Evolutionary conservation across 2,797 vertebrate genomes (phyloP), one percentile per base, ranked within the genome.

Genomic region (Anniella stebbinsi): DNA sequence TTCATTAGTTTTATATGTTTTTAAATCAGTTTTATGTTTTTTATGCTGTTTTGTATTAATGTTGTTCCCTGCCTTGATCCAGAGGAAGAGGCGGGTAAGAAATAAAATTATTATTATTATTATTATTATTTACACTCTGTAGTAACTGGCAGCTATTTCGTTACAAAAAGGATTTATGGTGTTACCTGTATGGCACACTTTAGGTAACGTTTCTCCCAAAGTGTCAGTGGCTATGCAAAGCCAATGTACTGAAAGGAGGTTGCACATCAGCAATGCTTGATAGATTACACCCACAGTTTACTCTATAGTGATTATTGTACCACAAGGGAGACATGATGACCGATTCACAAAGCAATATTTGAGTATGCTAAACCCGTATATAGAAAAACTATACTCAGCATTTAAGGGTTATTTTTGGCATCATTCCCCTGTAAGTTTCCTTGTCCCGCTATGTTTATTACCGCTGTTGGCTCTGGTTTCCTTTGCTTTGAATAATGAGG

Each of bases 321-420:
- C 33, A 41, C 51, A 80, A 51, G 48, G 76, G 33, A 75, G 30
- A 60, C 15, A 25, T 67, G 69, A 51, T 66, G 38, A 38, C 45
- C n/a, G 25, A 80, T 73, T 73, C 72, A 38, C 9, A 80, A 70
- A 90, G 30, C 51, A 60, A 48, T 70, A 36, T n/a, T 63, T 5
- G n/a, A 41, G 12, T 36, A 36, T 67, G 60, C 25, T 82, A 82
- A 82, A 25, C 36, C n/a, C 76, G 18, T 63, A 57, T 60, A 82
- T 41, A 36, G 10, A n/a, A 83, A 75, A 83, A 87, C 41, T 80
- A 69, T 83, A 73, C 10, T 48, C 57, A 87, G 69, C n/a, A 41
- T 90, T 73, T 81, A 41, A 73, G n/a, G 4, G 25, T 72, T 41
- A 85, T 69, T 80, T 70, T 80, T 85, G 63, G 57, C 13, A 75